Percentiles rank a stretch among this genome's conserved stretches.
Conservation (phyloP, 2,797 vertebrate species). For the Parambassis ranga region DNA sequence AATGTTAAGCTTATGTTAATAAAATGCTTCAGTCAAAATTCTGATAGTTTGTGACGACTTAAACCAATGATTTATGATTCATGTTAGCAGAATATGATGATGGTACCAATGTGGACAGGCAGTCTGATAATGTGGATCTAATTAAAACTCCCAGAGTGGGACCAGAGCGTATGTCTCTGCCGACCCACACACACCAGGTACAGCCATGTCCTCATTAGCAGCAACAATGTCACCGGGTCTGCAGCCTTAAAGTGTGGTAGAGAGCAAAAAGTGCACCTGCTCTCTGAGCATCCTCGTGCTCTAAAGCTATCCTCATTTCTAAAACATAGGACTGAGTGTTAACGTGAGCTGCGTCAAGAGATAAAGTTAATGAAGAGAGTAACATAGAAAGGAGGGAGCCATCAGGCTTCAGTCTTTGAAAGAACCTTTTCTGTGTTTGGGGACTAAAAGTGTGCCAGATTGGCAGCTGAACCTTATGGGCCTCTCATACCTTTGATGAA, state of each 20-base stretch:
- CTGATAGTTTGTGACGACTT: slow-evolving; percentile 22
- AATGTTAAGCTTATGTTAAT: not conserved
- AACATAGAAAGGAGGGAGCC: slow-evolving; percentile 33
- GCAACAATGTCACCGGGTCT: slow-evolving; percentile 56
- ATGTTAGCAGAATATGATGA: slow-evolving; percentile 52
- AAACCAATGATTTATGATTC: slow-evolving; percentile 51
- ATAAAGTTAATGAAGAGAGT: slow-evolving; percentile 63
- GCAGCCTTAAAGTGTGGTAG: slow-evolving; percentile 19
- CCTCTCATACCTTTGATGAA: slow-evolving; percentile 72
- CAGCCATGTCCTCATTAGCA: slow-evolving; percentile 69
- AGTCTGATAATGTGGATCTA: slow-evolving; percentile 70
- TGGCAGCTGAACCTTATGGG: slow-evolving; percentile 67
- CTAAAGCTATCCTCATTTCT: slow-evolving; percentile 17
- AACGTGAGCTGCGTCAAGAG: slow-evolving; percentile 32
- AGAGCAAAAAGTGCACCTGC: slow-evolving; percentile 10
- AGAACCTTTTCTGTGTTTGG: slow-evolving; percentile 45
- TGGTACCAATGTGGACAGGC: slow-evolving; percentile 57
- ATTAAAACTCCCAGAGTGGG: slow-evolving; percentile 77
- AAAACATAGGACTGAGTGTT: slow-evolving; percentile 22
- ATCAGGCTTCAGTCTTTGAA: slow-evolving; percentile 43
- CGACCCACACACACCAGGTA: slow-evolving; percentile 59
- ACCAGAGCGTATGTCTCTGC: slow-evolving; percentile 56
- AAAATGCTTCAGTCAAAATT: not conserved
- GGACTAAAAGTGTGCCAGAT: slow-evolving; percentile 64
- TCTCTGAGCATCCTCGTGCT: slow-evolving; percentile 23